Conservation (phyloP, 2,888 invertebrate genomes). For the Cheilosia impressa region DNA sequence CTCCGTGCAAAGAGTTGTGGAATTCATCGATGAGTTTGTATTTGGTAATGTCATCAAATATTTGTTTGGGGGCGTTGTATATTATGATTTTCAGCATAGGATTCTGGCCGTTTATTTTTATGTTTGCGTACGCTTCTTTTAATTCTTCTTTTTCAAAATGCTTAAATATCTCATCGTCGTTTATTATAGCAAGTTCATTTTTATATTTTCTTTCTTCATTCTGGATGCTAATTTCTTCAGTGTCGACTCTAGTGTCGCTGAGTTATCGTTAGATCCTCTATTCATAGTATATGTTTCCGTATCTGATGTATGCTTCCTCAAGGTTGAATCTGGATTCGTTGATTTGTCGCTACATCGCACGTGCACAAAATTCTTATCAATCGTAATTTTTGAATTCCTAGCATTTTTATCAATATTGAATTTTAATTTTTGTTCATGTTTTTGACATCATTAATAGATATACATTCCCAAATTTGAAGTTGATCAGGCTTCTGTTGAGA, state of each 20-base stretch:
- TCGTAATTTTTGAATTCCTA: no score
- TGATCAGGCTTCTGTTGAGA: no score
- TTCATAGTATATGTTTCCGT: neutral
- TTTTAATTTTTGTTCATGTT: neutral
- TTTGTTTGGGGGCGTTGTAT: conserved; percentile 9
- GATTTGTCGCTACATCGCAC: neutral
- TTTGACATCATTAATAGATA: neutral
- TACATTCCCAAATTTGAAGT: conserved; percentile 7
- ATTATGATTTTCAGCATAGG: neutral
- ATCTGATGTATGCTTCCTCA: neutral
- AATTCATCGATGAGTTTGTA: conserved; percentile 31
- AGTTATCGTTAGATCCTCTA: conserved; percentile 3
- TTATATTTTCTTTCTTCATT: conserved; percentile 1
- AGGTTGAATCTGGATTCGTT: conserved; percentile 2
- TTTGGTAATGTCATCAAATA: conserved; percentile 13
- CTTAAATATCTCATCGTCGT: conserved; percentile 1
- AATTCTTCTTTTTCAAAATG: neutral
- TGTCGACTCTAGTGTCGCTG: conserved; percentile 8
- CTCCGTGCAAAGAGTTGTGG: conserved; percentile 23
- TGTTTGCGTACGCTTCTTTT: neutral
- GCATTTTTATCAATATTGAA: no score
- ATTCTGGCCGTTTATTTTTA: conserved; percentile 4
- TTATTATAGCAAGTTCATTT: neutral
- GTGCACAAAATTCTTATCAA: no score
- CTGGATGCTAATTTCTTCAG: conserved; percentile 8